Percentiles rank a stretch among this genome's conserved stretches.
Evolutionary conservation across 2,888 invertebrate species (phyloP).

Genomic region (Muschampia plurimacula): DNA sequence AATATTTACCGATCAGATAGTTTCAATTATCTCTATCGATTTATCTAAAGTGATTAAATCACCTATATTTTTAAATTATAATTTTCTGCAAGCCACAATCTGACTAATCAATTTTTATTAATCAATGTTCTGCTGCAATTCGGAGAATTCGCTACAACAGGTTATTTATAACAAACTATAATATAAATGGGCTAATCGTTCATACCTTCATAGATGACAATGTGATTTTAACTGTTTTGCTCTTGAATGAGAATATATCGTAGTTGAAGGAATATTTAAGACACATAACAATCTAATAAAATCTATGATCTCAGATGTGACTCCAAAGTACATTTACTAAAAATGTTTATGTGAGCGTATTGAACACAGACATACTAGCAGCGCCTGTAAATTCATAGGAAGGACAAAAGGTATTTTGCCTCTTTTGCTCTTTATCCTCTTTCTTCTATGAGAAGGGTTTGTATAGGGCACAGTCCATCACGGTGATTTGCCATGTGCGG

Average conservation of each 20-base stretch:
- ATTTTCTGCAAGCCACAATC: slow-evolving; percentile 20
- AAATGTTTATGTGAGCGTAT: too few relatives aligned
- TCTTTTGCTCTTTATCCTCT: too few relatives aligned
- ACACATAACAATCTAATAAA: background rate
- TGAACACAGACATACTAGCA: too few relatives aligned
- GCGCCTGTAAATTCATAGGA: too few relatives aligned
- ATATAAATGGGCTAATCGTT: slow-evolving; percentile 17
- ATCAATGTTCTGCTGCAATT: slow-evolving; percentile 30
- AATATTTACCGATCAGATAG: slow-evolving; percentile 15
- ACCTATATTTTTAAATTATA: background rate
- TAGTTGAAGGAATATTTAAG: background rate
- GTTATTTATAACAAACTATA: slow-evolving; percentile 18
- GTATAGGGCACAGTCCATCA: too few relatives aligned
- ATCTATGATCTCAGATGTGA: background rate
- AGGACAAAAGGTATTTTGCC: too few relatives aligned
- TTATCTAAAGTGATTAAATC: slow-evolving; percentile 9
- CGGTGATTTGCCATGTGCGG: too few relatives aligned
- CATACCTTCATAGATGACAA: slow-evolving; percentile 12
- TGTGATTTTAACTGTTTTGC: slow-evolving; percentile 8
- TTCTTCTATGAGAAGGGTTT: too few relatives aligned
- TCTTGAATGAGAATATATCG: background rate
- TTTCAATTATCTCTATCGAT: background rate
- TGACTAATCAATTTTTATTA: slow-evolving; percentile 27
- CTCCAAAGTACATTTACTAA: background rate
- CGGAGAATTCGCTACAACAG: slow-evolving; percentile 11